A percentile compares a stretch with the other conserved stretches of the same genome.
Evolutionary conservation across 2,888 invertebrate genomes (phyloP).

Genomic region (Erebia epiphron): DNA sequence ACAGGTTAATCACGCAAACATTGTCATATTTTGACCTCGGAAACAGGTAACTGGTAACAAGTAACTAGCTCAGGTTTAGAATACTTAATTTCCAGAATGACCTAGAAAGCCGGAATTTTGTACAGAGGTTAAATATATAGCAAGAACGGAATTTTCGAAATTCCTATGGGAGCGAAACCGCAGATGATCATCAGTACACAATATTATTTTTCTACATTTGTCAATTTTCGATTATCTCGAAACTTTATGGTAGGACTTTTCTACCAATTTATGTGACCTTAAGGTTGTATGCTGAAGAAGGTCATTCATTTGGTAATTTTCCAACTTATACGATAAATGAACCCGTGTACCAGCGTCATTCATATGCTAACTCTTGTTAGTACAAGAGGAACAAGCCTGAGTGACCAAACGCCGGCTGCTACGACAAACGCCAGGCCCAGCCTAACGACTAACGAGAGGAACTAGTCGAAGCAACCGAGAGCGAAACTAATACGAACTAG

Average conservation of each 20-base stretch:
- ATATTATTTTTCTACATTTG: too few species aligned
- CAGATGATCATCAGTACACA: too few species aligned
- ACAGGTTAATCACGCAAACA: neutral
- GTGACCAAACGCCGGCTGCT: constrained; percentile 4
- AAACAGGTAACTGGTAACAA: neutral
- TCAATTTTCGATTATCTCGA: too few species aligned
- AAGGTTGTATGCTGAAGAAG: too few species aligned
- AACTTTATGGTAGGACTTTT: neutral
- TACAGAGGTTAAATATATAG: too few species aligned
- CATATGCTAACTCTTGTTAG: neutral
- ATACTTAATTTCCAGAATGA: neutral
- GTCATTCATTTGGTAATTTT: neutral
- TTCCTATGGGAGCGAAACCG: too few species aligned
- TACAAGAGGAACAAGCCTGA: constrained; percentile 5
- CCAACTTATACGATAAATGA: constrained; percentile 1
- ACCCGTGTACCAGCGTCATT: neutral
- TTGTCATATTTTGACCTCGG: neutral
- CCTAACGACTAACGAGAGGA: constrained; percentile 16
- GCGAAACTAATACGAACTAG: constrained; percentile 73
- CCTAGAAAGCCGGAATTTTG: too few species aligned
- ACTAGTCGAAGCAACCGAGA: constrained; percentile 54
- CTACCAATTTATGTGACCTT: neutral
- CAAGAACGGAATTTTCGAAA: too few species aligned
- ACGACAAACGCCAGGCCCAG: constrained; percentile 15
- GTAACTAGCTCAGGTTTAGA: constrained; percentile 2